Conservation (phyloP, 2,797 vertebrate species). For the Enteromius anoplus region DNA sequence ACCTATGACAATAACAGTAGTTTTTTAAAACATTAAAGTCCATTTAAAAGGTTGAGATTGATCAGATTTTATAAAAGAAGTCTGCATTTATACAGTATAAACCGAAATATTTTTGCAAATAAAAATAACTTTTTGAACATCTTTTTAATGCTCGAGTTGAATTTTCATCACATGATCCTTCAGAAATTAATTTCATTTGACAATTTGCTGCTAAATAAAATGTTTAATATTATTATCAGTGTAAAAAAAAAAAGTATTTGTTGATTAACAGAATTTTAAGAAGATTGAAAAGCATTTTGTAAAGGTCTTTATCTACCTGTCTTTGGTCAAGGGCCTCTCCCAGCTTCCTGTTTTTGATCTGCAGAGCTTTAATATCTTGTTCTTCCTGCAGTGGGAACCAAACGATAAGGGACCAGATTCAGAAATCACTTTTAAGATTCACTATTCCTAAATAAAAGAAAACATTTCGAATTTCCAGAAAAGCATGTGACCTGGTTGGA, state of each 20-base stretch:
- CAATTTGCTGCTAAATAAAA: neutral
- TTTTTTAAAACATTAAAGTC: neutral
- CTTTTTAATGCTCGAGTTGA: neutral
- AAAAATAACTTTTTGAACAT: neutral
- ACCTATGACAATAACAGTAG: neutral
- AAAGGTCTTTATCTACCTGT: conserved; percentile 74
- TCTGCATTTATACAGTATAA: neutral
- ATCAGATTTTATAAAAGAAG: neutral
- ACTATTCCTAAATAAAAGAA: too few species aligned
- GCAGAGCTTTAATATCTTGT: conserved; percentile 92
- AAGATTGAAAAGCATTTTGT: neutral
- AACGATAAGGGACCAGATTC: neutral
- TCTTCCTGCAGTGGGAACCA: conserved; percentile 82
- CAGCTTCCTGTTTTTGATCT: conserved; percentile 94
- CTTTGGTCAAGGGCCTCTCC: conserved; percentile 93
- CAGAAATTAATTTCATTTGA: neutral
- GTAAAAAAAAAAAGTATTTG: neutral
- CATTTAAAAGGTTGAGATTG: neutral
- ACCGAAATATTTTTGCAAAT: too few species aligned
- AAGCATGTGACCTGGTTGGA: conserved; percentile 84
- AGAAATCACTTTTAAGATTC: neutral
- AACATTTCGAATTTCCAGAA: neutral
- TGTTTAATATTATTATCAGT: neutral
- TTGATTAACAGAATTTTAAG: neutral
- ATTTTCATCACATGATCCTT: neutral